Percentiles rank a stretch among this genome's conserved stretches.
phyloP scores from a whole-genome alignment of 2,113 vertebrate species.

The Cricetomys ansorgei region DNA sequence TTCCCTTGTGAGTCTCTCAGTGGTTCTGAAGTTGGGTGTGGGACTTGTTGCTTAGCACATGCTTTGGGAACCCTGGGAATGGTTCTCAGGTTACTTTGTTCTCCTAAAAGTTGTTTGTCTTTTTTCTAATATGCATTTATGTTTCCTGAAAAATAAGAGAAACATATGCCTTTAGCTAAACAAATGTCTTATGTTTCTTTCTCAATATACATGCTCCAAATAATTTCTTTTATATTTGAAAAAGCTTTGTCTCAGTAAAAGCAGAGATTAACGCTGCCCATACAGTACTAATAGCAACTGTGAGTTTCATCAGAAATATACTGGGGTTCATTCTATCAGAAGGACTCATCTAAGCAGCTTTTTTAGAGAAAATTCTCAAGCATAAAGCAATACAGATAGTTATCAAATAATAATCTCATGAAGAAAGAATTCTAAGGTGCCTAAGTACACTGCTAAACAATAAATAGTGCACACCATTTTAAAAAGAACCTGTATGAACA shows the following conservation, averaged over 20 bases:
- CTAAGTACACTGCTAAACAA: background rate
- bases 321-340: background rate
- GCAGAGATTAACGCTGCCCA: background rate
- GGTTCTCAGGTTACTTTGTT: background rate
- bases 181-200: background rate
- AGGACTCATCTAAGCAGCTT: accelerated
- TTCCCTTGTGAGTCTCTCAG: background rate
- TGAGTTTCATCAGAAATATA: background rate
- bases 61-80: background rate
- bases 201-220: background rate
- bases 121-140: background rate
- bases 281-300: background rate
- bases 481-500: background rate
- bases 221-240: background rate
- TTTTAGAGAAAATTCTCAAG: background rate
- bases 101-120: background rate
- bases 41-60: background rate
- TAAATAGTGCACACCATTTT: background rate
- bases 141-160: background rate
- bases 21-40: background rate
- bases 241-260: background rate
- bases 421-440: background rate
- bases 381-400: background rate
- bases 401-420: background rate
- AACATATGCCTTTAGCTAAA: background rate